Evolutionary conservation across 2,888 invertebrate species (phyloP), one percentile per base, ranked within the genome.

Genomic region (Apamea epomidion): DNA sequence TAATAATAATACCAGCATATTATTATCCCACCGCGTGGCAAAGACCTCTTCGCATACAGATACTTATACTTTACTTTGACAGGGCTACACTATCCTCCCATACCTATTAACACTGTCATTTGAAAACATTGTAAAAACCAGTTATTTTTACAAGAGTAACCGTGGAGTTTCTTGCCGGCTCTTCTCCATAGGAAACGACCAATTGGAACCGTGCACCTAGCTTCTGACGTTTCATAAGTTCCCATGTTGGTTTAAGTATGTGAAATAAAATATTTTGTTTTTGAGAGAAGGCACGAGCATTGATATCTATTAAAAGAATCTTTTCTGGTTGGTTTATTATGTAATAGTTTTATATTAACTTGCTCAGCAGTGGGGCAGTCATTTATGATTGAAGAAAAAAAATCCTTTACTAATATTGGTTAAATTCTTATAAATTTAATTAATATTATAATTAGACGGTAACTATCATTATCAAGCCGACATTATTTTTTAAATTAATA

Each of bases 281-380:
- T 45, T 45, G 12, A 45, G 45, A 45, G 45, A 45, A 45, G 45
- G 45, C 12, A 29, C 1, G 7, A 62, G 18, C 0, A 62, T 62
- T 62, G n/a, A 60, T 12, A 58, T 45, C 0, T 45, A 45, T 10
- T 54, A 58, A 58, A 45, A 62, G 32, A 60, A 7, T 7, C 0
- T 18, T 58, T 42, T 12, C 4, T 58, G 1, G 16, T 45, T 29
- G 29, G 10, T 45, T 65, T 64, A 64, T 16, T 58, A 29, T 14
- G 5, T 32, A 69, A 48, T 48, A 18, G 32, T 45, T 75, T 75
- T 45, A 45, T 76, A 45, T 58, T 75, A 58, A 18, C 54, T 29
- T 74, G 14, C 14, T 14, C n/a, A 18, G 2, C 1, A n/a, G n/a
- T 2, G 4, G 18, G 18, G 7, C 48, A n/a, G 1, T 37, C 7